A percentile compares a stretch with the other conserved stretches of the same genome.
These are phyloP conservation scores for Syngnathus floridae DNA, from an alignment of 2,113 vertebrate genomes.

Conservation along the genomic window DNA sequence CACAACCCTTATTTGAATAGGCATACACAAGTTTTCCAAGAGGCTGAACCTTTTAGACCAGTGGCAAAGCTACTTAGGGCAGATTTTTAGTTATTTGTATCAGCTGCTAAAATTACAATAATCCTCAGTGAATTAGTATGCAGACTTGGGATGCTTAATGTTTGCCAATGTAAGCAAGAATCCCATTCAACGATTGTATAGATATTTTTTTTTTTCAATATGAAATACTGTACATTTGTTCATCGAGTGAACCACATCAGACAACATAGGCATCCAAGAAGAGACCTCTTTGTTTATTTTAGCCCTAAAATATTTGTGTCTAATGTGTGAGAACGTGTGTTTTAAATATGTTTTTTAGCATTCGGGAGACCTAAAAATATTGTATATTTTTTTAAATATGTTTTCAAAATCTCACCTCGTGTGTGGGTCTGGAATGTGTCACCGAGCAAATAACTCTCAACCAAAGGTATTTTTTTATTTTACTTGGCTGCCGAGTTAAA, in stretches of 20 bases:
- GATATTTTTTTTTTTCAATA: not conserved
- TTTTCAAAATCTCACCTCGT: not conserved
- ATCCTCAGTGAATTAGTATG: not conserved
- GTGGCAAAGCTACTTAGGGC: slow-evolving; percentile 18
- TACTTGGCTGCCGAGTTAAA: slow-evolving; percentile 4
- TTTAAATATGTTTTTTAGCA: not conserved
- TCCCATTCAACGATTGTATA: not conserved
- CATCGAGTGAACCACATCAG: too few relatives aligned
- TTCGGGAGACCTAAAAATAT: not conserved
- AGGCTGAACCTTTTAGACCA: slow-evolving; percentile 39
- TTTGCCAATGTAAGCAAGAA: not conserved
- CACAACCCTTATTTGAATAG: slow-evolving; percentile 63
- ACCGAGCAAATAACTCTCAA: not conserved
- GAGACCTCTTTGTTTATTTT: too few relatives aligned
- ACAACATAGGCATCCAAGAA: too few relatives aligned
- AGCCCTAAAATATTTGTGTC: not conserved
- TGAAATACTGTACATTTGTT: not conserved
- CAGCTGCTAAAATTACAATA: slow-evolving; percentile 16
- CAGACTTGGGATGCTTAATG: not conserved
- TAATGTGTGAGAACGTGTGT: not conserved
- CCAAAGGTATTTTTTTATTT: not conserved
- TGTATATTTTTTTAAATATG: not conserved
- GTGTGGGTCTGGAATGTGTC: not conserved
- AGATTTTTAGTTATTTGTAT: slow-evolving; percentile 42
- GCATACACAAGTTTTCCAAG: slow-evolving; percentile 54